Conservation (phyloP, 1,140 invertebrate genomes). For the Arctopsyche grandis region DNA sequence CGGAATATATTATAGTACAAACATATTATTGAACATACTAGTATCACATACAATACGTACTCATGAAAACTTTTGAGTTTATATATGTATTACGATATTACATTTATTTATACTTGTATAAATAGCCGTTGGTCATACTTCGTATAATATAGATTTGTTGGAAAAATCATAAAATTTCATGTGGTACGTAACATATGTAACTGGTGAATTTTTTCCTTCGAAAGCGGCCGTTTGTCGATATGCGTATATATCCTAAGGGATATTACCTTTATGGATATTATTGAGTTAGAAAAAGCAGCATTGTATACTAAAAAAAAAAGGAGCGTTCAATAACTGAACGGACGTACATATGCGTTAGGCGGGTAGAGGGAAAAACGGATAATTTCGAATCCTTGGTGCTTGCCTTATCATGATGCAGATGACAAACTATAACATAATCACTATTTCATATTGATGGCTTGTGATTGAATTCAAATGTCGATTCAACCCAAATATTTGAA, state of each 20-base stretch:
- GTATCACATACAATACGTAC: too few species aligned
- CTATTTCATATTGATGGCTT: neutral
- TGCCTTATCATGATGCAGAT: neutral
- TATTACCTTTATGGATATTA: constrained; percentile 29
- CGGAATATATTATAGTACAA: too few species aligned
- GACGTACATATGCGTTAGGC: neutral
- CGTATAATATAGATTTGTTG: neutral
- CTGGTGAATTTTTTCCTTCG: neutral
- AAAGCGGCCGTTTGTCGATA: constrained; percentile 15
- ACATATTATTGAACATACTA: too few species aligned
- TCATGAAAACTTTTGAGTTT: too few species aligned
- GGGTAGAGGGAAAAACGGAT: neutral
- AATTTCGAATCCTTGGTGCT: neutral
- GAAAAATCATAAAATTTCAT: constrained; percentile 12
- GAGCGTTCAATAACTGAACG: neutral
- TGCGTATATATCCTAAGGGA: neutral
- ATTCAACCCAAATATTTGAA: too few species aligned
- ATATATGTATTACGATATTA: too few species aligned
- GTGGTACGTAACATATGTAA: neutral
- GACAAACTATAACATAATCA: neutral
- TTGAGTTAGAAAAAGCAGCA: constrained; percentile 4
- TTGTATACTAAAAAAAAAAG: constrained; percentile 3
- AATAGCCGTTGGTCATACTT: neutral
- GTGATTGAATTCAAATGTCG: too few species aligned
- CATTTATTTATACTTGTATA: too few species aligned